phyloP scores from a whole-genome alignment of 1,140 invertebrate species.

The Aphelinus certus region DNA sequence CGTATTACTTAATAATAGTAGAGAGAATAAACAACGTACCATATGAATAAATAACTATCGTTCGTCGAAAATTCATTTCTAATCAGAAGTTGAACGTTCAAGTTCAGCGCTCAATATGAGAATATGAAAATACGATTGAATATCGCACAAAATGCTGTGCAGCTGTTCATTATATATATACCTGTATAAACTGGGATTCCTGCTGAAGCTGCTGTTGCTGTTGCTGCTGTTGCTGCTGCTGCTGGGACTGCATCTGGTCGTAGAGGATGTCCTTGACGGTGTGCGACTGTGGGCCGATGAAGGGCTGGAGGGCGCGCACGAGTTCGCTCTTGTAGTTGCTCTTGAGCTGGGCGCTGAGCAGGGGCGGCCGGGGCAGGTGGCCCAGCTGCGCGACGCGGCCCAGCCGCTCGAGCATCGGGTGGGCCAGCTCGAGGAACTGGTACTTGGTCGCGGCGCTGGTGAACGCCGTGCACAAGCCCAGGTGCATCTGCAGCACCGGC shows the following conservation, averaged over 20 bases:
- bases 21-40: too few species aligned
- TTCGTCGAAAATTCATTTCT: too few species aligned
- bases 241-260: conserved; percentile 11
- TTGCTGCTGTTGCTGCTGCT: background rate
- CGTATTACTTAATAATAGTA: too few species aligned
- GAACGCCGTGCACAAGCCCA: conserved; percentile 75
- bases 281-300: conserved; percentile 53
- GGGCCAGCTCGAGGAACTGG: conserved; percentile 76
- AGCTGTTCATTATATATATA: conserved; percentile 16
- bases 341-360: conserved; percentile 62
- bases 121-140: too few species aligned
- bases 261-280: background rate
- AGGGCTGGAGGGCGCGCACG: conserved; percentile 71
- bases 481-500: conserved; percentile 74
- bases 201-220: conserved; percentile 34
- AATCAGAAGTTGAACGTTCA: background rate
- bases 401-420: conserved; percentile 74
- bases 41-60: too few species aligned
- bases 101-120: background rate
- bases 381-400: conserved; percentile 73
- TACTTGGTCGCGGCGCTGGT: conserved; percentile 75
- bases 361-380: conserved; percentile 70
- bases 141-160: too few species aligned
- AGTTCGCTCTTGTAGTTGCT: conserved; percentile 75
- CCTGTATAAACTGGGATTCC: conserved; percentile 58